Evolutionary conservation across 92 coral and sea anemone species (phyloP).

Genomic region (Zoanthus sansibaricus): DNA sequence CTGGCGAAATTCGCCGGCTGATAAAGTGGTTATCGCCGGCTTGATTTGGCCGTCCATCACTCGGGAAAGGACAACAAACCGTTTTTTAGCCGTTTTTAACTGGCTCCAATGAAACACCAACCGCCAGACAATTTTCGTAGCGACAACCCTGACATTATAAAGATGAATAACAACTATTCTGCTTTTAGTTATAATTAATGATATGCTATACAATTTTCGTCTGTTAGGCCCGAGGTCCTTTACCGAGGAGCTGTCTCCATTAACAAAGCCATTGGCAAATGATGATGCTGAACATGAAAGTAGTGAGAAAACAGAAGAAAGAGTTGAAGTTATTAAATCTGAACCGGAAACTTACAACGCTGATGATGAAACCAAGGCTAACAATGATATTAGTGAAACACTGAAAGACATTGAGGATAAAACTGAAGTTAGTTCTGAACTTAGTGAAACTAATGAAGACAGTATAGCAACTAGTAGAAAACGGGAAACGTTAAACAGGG

Average conservation of each 20-base stretch:
- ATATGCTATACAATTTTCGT: background rate
- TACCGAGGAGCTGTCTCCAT: slow-evolving; percentile 31
- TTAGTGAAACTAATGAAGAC: slow-evolving; percentile 15
- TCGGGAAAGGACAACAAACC: no score
- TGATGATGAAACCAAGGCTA: background rate
- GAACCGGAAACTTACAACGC: slow-evolving; percentile 9
- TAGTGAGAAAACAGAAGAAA: background rate
- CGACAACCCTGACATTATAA: no score
- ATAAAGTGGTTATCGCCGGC: no score
- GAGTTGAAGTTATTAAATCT: background rate
- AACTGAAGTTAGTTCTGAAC: slow-evolving; percentile 16
- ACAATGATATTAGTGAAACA: background rate
- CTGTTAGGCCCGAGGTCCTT: slow-evolving; percentile 8
- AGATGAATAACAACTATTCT: background rate
- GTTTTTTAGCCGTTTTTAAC: no score
- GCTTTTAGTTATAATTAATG: background rate
- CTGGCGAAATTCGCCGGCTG: no score
- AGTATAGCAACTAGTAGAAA: slow-evolving; percentile 16
- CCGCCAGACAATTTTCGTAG: no score
- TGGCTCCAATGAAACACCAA: no score
- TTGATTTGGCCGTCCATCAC: no score
- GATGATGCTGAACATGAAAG: slow-evolving; percentile 20
- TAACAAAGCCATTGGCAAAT: slow-evolving; percentile 26
- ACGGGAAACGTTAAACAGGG: slow-evolving; percentile 37
- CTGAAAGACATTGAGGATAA: background rate